phyloP scores from a whole-genome alignment of 2,797 vertebrate species.

The Prionace glauca region DNA sequence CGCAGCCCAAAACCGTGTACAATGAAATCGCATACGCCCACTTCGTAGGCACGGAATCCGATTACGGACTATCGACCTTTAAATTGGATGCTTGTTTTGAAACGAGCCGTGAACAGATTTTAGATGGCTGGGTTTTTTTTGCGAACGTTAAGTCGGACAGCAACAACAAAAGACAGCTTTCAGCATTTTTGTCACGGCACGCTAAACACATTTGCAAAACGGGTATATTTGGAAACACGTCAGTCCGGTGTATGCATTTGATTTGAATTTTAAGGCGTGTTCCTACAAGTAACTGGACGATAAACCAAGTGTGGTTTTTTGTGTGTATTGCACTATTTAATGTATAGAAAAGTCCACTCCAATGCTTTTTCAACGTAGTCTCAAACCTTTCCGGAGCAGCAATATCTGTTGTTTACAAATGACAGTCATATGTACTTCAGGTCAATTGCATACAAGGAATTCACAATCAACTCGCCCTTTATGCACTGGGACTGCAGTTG shows the following conservation, averaged over 20 bases:
- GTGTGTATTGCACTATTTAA: not conserved
- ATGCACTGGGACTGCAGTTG: not conserved
- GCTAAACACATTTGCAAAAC: not conserved
- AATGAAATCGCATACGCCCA: constrained; percentile 19
- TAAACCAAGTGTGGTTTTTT: not conserved
- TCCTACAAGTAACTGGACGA: not conserved
- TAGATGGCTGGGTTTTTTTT: not conserved
- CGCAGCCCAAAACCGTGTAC: constrained; percentile 28
- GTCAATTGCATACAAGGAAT: not conserved
- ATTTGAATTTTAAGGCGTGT: not conserved
- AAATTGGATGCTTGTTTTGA: constrained; percentile 9
- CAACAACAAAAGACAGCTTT: not conserved
- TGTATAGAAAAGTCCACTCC: not conserved
- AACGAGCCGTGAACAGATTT: not conserved
- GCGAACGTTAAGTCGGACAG: not conserved
- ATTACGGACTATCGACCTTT: not conserved
- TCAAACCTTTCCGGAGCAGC: not conserved
- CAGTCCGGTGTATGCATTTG: not conserved
- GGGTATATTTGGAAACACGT: not conserved
- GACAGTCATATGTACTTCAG: not conserved
- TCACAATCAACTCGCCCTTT: not conserved
- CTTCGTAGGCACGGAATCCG: not conserved
- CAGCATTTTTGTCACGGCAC: not conserved
- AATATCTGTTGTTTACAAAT: not conserved
- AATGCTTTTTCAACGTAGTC: not conserved